phyloP scores from a whole-genome alignment of 2,888 invertebrate genomes.

The Papilio demoleus region DNA sequence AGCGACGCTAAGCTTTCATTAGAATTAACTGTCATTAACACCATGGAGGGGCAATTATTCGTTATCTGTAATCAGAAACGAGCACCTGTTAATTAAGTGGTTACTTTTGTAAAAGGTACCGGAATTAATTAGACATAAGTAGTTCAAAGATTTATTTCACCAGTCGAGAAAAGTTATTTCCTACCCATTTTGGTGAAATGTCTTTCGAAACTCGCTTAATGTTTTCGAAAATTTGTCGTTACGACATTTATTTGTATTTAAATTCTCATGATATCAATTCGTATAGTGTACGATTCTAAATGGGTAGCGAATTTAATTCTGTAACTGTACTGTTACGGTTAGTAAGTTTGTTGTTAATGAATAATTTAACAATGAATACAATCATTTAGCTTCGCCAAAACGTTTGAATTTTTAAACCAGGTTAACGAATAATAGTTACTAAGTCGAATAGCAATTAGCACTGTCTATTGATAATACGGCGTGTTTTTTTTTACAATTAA shows the following conservation, averaged over 20 bases:
- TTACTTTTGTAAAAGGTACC: conserved; percentile 32
- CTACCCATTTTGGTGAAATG: neutral
- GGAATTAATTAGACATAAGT: conserved; percentile 8
- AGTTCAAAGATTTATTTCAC: neutral
- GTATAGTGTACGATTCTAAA: neutral
- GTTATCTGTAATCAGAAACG: conserved; percentile 37
- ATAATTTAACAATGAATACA: conserved; percentile 4
- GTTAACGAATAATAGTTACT: neutral
- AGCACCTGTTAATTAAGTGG: conserved; percentile 35
- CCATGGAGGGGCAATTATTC: conserved; percentile 36
- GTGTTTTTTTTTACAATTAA: neutral
- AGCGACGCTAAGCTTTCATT: conserved; percentile 32
- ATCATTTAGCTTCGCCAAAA: neutral
- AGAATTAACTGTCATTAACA: conserved; percentile 41
- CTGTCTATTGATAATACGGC: neutral
- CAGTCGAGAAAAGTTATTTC: neutral
- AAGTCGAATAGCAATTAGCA: neutral
- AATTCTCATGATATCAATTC: neutral
- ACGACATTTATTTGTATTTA: neutral
- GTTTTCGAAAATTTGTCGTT: no score
- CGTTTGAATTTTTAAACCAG: neutral
- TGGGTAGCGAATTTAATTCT: neutral
- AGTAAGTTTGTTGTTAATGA: neutral
- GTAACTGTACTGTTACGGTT: neutral
- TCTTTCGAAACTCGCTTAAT: no score